A percentile compares a stretch with the other conserved stretches of the same genome.
These are phyloP conservation scores for Cynodonichthys magdalenae DNA, from an alignment of 2,797 vertebrate species.

Conservation along the genomic window DNA sequence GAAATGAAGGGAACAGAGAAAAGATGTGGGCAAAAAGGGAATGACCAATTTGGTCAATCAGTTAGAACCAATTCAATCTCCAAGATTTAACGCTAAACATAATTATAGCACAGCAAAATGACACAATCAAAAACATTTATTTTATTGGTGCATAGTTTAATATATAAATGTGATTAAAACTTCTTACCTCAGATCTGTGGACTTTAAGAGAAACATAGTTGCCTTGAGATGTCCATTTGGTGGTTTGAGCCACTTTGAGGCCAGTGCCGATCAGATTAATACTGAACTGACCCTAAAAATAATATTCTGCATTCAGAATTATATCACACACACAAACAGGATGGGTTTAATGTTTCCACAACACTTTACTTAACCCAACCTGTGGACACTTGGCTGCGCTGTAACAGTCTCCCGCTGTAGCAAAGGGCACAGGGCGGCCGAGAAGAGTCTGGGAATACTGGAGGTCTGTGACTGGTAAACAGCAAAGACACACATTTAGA, in stretches of 20 bases:
- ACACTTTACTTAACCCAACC: constrained; percentile 75
- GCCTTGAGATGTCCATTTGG: constrained; percentile 93
- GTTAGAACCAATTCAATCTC: constrained; percentile 4
- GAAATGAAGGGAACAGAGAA: constrained; percentile 40
- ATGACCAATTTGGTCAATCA: constrained; percentile 51
- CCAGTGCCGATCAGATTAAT: constrained; percentile 93
- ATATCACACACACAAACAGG: not conserved
- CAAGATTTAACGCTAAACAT: too few relatives aligned
- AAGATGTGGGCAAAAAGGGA: constrained; percentile 53
- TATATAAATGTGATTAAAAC: not conserved
- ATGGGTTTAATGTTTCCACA: not conserved
- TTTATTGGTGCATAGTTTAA: too few relatives aligned
- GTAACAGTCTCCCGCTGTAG: constrained; percentile 96
- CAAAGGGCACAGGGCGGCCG: constrained; percentile 91
- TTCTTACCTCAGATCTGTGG: constrained; percentile 90
- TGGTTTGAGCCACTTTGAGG: constrained; percentile 86
- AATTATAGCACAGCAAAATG: too few relatives aligned
- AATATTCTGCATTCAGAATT: not conserved
- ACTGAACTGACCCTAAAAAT: constrained; percentile 91
- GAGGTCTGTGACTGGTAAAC: constrained; percentile 89
- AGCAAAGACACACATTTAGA: constrained; percentile 43
- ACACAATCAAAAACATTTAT: not conserved
- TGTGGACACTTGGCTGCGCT: constrained; percentile 96
- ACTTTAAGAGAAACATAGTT: constrained; percentile 90
- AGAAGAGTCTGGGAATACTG: constrained; percentile 88